These are phyloP conservation scores for Noctua janthe DNA, from an alignment of 2,888 invertebrate genomes.

Conservation along the genomic window DNA sequence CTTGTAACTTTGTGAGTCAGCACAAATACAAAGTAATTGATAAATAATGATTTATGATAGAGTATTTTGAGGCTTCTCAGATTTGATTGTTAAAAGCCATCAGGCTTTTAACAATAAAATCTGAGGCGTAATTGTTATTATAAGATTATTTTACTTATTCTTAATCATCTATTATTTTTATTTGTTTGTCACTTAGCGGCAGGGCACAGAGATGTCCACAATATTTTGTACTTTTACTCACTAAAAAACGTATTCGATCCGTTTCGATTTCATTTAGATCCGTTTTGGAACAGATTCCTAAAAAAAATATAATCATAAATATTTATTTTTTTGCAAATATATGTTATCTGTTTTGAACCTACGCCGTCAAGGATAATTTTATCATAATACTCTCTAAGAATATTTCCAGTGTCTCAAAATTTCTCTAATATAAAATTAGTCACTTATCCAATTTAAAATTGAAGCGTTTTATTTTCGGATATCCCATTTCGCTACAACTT, in stretches of 20 bases:
- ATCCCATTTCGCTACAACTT: constrained; percentile 7
- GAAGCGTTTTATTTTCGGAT: constrained; percentile 26
- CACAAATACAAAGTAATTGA: background rate
- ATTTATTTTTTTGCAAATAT: background rate
- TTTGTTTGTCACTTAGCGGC: background rate
- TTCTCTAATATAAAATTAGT: constrained; percentile 36
- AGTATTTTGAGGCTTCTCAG: background rate
- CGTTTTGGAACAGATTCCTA: background rate
- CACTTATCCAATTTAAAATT: constrained; percentile 51
- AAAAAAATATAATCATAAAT: background rate
- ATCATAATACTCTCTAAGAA: background rate
- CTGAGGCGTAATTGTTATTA: background rate
- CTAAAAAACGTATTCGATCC: background rate
- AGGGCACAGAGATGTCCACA: background rate
- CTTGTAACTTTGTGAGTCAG: background rate
- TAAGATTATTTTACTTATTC: background rate
- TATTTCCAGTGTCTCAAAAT: background rate
- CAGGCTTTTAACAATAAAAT: background rate
- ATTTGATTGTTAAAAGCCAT: no score
- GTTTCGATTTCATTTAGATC: background rate
- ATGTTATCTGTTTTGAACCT: background rate
- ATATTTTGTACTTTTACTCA: background rate
- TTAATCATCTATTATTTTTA: background rate
- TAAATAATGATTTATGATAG: background rate
- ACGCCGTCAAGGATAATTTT: background rate